These are phyloP conservation scores for Agapetus fuscipes DNA, from an alignment of 2,888 invertebrate species.

Conservation along the genomic window DNA sequence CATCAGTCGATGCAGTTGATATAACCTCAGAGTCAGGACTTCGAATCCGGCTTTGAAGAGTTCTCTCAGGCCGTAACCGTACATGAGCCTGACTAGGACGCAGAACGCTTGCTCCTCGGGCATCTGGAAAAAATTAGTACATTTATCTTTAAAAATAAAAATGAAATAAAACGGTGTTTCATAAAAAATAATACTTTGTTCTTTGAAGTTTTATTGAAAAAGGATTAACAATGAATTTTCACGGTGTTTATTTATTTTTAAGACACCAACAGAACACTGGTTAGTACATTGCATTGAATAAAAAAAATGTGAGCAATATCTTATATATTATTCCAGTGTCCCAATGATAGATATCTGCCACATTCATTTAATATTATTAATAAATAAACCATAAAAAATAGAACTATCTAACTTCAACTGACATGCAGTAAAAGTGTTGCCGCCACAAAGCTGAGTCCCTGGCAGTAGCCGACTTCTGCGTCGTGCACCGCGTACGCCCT, in stretches of 20 bases:
- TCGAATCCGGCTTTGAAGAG: slow-evolving; percentile 96
- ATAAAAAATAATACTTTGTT: neutral
- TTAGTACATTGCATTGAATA: no score
- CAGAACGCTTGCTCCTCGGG: slow-evolving; percentile 99
- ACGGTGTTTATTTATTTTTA: no score
- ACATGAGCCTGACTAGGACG: slow-evolving; percentile 94
- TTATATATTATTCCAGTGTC: no score
- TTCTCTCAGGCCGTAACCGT: slow-evolving; percentile 87
- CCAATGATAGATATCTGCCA: no score
- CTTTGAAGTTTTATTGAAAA: no score
- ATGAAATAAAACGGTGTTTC: neutral
- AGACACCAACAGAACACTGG: no score
- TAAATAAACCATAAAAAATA: no score
- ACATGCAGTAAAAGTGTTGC: slow-evolving; percentile 94
- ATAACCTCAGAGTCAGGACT: slow-evolving; percentile 86
- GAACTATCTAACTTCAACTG: no score
- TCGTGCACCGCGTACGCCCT: slow-evolving; percentile 97
- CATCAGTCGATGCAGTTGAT: slow-evolving; percentile 89
- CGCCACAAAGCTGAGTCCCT: slow-evolving; percentile 95
- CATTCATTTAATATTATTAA: no score
- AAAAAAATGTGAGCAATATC: no score
- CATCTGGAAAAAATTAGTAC: slow-evolving; percentile 59
- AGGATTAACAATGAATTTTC: no score
- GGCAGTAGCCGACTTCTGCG: slow-evolving; percentile 97
- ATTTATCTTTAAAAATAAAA: neutral